A percentile compares a stretch with the other conserved stretches of the same genome.
Evolutionary conservation across 1,140 invertebrate species (phyloP).

Genomic region (Microplitis mediator): DNA sequence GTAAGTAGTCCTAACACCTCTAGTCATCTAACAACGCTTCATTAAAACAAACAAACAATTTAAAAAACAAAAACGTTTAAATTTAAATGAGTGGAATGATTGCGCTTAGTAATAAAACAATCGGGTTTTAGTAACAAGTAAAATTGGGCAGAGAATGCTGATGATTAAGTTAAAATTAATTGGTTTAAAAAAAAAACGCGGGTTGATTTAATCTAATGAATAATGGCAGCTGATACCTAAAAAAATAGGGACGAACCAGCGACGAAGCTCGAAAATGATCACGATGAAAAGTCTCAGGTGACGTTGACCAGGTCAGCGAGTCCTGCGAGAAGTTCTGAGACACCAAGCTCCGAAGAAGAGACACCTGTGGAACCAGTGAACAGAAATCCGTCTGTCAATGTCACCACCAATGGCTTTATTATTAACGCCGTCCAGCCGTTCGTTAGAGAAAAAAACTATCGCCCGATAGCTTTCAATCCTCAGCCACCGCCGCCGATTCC

Average conservation of each 20-base stretch:
- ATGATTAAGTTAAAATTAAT: no score
- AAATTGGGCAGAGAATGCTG: neutral
- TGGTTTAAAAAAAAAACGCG: no score
- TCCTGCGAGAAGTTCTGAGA: conserved; percentile 44
- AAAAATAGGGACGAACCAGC: conserved; percentile 22
- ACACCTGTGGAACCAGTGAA: conserved; percentile 41
- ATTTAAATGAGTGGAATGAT: neutral
- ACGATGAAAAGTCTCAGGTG: conserved; percentile 24
- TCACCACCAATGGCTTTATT: conserved; percentile 35
- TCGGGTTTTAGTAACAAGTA: neutral
- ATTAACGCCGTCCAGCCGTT: conserved; percentile 53
- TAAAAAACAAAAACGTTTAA: conserved; percentile 12
- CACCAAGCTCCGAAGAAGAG: conserved; percentile 43
- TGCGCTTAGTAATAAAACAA: neutral
- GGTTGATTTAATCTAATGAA: neutral
- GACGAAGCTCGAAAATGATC: conserved; percentile 21
- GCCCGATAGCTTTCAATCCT: conserved; percentile 56
- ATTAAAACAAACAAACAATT: conserved; percentile 37
- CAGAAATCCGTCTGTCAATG: conserved; percentile 29
- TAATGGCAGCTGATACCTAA: neutral
- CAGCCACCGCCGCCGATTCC: conserved; percentile 44
- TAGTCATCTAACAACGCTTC: conserved; percentile 57
- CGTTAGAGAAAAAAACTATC: conserved; percentile 53
- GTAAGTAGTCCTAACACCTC: conserved; percentile 52
- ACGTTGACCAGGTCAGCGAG: conserved; percentile 48